These are phyloP conservation scores for Himalopsyche tibetana DNA, from an alignment of 2,888 invertebrate species.

Conservation along the genomic window DNA sequence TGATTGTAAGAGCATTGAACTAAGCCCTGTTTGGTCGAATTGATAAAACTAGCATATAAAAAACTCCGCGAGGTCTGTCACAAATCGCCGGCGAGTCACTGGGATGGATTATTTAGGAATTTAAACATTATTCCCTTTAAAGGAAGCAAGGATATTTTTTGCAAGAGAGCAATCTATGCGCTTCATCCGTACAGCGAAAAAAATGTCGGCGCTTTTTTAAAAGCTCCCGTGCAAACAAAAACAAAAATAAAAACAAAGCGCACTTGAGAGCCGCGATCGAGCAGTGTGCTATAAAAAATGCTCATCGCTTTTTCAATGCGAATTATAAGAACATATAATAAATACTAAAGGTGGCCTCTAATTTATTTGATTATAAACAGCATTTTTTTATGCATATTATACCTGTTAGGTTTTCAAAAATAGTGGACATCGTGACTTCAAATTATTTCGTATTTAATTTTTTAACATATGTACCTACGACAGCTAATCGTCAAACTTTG, in stretches of 20 bases:
- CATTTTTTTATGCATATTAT: too few relatives aligned
- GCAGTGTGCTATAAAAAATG: slow-evolving; percentile 21
- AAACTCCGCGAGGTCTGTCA: background rate
- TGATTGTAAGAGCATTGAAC: background rate
- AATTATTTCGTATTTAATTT: too few relatives aligned
- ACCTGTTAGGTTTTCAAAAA: too few relatives aligned
- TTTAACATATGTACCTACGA: too few relatives aligned
- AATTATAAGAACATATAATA: background rate
- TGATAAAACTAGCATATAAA: slow-evolving; percentile 22
- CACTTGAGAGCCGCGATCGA: slow-evolving; percentile 32
- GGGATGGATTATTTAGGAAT: slow-evolving; percentile 38
- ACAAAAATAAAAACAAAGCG: slow-evolving; percentile 32
- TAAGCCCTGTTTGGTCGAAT: background rate
- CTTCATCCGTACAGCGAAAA: slow-evolving; percentile 28
- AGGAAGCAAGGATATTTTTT: slow-evolving; percentile 21
- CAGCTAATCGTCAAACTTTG: too few relatives aligned
- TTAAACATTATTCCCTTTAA: slow-evolving; percentile 43
- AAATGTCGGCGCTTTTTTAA: slow-evolving; percentile 43
- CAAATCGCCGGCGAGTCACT: background rate
- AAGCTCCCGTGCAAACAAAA: slow-evolving; percentile 34
- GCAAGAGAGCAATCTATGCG: slow-evolving; percentile 29
- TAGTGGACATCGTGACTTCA: too few relatives aligned
- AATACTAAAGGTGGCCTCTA: background rate
- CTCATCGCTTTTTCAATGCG: background rate
- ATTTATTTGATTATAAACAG: background rate